phyloP scores from a whole-genome alignment of 2,888 invertebrate species.

The Caradrina clavipalpis region DNA sequence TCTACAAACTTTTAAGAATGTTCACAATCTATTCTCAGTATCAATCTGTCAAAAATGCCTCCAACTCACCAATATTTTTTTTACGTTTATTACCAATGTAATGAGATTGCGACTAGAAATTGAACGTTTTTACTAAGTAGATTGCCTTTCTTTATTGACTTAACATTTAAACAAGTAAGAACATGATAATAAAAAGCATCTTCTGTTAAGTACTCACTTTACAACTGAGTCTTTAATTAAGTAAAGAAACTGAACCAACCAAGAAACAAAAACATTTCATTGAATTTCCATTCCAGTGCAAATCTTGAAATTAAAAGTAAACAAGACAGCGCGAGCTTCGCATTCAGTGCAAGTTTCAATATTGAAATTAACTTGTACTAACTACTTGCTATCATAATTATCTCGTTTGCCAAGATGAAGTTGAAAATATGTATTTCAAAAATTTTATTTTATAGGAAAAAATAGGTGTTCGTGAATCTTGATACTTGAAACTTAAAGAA shows the following conservation, averaged over 20 bases:
- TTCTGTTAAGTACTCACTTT: neutral
- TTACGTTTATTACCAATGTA: too few species aligned
- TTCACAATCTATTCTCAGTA: too few species aligned
- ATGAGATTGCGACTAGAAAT: too few species aligned
- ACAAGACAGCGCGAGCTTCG: neutral
- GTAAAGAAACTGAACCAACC: neutral
- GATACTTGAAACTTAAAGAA: too few species aligned
- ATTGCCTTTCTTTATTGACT: too few species aligned
- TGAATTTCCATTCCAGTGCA: neutral
- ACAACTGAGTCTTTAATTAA: neutral
- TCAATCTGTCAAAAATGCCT: too few species aligned
- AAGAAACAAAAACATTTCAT: neutral
- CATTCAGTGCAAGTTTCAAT: conserved; percentile 21
- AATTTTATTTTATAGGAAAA: neutral
- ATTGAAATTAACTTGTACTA: conserved; percentile 5
- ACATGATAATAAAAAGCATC: too few species aligned
- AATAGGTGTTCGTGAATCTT: too few species aligned
- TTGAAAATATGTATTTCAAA: neutral
- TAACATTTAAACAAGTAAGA: too few species aligned
- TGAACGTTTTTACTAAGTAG: too few species aligned
- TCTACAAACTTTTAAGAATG: too few species aligned
- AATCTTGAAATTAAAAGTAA: conserved; percentile 16
- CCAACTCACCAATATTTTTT: too few species aligned
- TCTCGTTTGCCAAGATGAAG: neutral
- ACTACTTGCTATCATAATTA: conserved; percentile 5